Conservation (phyloP, 2,888 invertebrate species). For the Protophormia terraenovae region DNA sequence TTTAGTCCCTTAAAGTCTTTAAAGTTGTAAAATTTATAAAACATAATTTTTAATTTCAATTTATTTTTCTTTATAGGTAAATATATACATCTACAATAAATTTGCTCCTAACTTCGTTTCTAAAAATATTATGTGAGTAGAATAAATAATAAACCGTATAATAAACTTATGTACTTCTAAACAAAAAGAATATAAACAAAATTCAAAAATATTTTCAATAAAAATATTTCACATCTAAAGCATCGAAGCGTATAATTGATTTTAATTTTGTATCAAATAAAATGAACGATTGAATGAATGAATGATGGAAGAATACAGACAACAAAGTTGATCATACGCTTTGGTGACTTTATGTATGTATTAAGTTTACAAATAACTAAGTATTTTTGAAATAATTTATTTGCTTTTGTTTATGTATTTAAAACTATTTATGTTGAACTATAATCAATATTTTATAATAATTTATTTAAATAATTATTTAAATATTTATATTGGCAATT, state of each 20-base stretch:
- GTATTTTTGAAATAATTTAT: not conserved
- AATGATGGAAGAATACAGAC: not conserved
- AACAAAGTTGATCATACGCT: constrained; percentile 16
- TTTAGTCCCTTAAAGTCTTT: too few relatives aligned
- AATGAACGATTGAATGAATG: not conserved
- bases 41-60: not conserved
- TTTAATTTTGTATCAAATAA: not conserved
- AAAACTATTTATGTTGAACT: not conserved
- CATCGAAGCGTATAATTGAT: constrained; percentile 27
- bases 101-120: not conserved
- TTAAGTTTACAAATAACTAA: not conserved
- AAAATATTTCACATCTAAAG: not conserved
- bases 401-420: not conserved
- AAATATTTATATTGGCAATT: constrained; percentile 2
- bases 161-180: not conserved
- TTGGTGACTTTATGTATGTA: not conserved
- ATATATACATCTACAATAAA: not conserved
- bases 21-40: not conserved
- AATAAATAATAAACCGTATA: not conserved
- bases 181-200: not conserved
- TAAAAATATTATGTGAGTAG: constrained; percentile 6
- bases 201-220: not conserved
- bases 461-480: not conserved
- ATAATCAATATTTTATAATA: not conserved
- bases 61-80: constrained; percentile 17